phyloP scores from a whole-genome alignment of 2,113 vertebrate genomes.

The Geococcyx californianus region DNA sequence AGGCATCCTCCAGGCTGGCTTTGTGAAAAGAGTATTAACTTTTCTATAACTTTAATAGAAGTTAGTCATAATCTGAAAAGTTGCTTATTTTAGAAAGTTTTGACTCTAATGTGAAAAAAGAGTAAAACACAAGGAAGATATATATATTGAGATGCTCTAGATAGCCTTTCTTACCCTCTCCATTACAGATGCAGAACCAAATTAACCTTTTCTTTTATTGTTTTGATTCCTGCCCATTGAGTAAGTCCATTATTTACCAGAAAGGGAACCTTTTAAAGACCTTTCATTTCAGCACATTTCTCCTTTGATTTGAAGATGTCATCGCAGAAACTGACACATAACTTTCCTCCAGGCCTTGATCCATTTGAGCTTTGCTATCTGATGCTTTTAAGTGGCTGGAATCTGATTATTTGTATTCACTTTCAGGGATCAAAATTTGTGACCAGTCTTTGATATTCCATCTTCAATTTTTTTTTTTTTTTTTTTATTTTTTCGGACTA shows the following conservation, averaged over 20 bases:
- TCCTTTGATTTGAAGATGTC: not conserved
- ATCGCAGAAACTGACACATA: not conserved
- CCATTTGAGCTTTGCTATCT: not conserved
- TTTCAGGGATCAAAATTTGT: not conserved
- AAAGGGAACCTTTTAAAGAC: not conserved
- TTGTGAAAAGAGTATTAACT: not conserved
- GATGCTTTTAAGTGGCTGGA: not conserved
- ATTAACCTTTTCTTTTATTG: not conserved
- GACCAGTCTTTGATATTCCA: not conserved
- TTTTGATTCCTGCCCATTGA: not conserved
- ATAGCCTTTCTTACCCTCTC: not conserved
- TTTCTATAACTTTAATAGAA: not conserved
- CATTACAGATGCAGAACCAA: not conserved
- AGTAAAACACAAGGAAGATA: not conserved
- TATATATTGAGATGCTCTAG: not conserved
- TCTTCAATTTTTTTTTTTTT: not conserved
- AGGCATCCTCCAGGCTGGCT: not conserved
- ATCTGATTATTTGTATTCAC: not conserved
- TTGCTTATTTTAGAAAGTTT: not conserved
- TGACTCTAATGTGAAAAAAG: not conserved
- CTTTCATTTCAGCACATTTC: not conserved
- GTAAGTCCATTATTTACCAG: not conserved
- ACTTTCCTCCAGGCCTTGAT: not conserved
- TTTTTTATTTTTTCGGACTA: not conserved
- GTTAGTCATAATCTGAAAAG: not conserved